Conservation (phyloP, 1,140 invertebrate species). For the Lamellibrachia luymesi region DNA sequence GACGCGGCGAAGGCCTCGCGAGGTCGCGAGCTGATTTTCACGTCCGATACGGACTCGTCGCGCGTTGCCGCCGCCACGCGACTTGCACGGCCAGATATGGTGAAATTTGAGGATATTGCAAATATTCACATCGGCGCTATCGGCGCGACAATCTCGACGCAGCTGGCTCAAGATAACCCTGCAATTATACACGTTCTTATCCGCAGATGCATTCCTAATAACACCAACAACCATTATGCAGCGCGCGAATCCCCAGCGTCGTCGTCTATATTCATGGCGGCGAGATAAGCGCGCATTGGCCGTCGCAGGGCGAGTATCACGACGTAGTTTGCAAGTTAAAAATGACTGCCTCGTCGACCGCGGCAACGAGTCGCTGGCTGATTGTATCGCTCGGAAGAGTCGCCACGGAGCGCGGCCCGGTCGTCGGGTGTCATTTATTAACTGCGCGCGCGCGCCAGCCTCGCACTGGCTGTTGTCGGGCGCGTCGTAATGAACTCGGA, state of each 20-base stretch:
- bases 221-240: not conserved
- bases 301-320: not conserved
- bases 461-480: not conserved
- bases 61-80: not conserved
- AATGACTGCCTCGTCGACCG: not conserved
- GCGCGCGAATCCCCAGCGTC: not conserved
- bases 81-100: not conserved
- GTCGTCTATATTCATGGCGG: constrained; percentile 3
- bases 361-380: not conserved
- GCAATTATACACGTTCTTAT: constrained; percentile 5
- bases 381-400: not conserved
- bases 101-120: constrained; percentile 1
- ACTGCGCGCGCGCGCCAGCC: not conserved
- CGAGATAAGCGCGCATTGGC: not conserved
- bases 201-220: constrained; percentile 4
- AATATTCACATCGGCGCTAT: constrained; percentile 4
- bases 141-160: not conserved
- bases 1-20: not conserved
- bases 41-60: not conserved
- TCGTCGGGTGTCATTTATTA: not conserved
- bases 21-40: not conserved
- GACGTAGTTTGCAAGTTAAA: constrained; percentile 5
- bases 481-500: not conserved
- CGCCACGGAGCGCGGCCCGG: no score
- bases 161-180: not conserved